Conservation (phyloP, 1,140 invertebrate species). For the Lepidurus packardi region DNA sequence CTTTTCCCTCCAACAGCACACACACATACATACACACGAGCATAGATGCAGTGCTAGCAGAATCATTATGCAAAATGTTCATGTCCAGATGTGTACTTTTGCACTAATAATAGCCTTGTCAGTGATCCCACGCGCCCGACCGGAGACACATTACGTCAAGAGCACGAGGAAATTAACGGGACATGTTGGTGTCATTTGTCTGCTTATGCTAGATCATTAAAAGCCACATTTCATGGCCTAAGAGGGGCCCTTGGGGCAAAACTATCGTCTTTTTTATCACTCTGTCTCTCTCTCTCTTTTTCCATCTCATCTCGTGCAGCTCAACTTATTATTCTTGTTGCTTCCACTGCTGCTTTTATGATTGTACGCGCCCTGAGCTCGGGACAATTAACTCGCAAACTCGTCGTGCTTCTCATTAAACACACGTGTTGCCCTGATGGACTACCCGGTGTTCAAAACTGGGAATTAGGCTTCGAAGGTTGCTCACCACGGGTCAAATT, state of each 20-base stretch:
- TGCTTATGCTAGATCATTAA: background rate
- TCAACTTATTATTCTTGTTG: conserved; percentile 13
- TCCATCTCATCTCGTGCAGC: background rate
- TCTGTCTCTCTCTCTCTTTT: no score
- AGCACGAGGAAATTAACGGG: conserved; percentile 18
- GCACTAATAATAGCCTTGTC: conserved; percentile 21
- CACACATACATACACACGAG: background rate
- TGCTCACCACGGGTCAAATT: background rate
- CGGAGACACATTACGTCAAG: conserved; percentile 9
- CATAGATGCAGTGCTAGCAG: background rate
- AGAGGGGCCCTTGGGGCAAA: background rate
- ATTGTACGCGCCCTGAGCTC: background rate
- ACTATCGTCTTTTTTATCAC: background rate
- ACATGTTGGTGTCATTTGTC: background rate
- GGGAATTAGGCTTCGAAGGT: background rate
- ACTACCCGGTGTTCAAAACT: background rate
- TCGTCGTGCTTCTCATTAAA: background rate
- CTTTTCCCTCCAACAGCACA: background rate
- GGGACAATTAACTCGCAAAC: background rate
- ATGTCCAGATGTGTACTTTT: conserved; percentile 9
- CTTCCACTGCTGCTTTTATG: background rate
- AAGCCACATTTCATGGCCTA: background rate
- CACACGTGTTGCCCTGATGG: background rate
- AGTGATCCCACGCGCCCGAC: conserved; percentile 5
- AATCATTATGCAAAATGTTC: conserved; percentile 22